A percentile compares a stretch with the other conserved stretches of the same genome.
Evolutionary conservation across 2,113 vertebrate genomes (phyloP).

Genomic region (Nyctibius bracteatus): DNA sequence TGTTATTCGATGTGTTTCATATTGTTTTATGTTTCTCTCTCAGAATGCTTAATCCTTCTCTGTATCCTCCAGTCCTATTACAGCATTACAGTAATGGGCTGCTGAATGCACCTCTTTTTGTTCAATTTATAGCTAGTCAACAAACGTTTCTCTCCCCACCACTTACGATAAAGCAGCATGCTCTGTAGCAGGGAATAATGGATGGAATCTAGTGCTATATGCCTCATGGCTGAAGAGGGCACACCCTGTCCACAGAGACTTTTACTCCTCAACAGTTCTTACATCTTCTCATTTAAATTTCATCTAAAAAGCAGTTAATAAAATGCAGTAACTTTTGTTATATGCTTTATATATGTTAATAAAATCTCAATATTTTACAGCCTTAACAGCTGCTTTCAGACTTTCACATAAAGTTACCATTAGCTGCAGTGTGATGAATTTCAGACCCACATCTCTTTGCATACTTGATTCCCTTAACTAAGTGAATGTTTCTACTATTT

Average conservation of each 20-base stretch:
- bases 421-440: background rate
- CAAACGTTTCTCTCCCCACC: background rate
- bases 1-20: slow-evolving; percentile 38
- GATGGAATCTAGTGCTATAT: background rate
- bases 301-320: background rate
- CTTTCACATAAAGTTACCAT: background rate
- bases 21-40: slow-evolving; percentile 26
- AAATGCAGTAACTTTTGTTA: background rate
- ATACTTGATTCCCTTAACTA: background rate
- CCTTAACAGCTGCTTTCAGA: background rate
- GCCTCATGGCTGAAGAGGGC: background rate
- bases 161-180: background rate
- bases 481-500: background rate
- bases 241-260: background rate
- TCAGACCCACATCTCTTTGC: background rate
- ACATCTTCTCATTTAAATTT: background rate
- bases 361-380: background rate
- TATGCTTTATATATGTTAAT: background rate
- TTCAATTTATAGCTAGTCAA: background rate
- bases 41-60: background rate
- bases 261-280: background rate
- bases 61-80: background rate
- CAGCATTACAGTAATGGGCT: background rate
- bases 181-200: background rate
- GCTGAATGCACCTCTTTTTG: background rate